These are phyloP conservation scores for Platycercus adscitus DNA, from an alignment of 2,113 vertebrate species.

Conservation along the genomic window DNA sequence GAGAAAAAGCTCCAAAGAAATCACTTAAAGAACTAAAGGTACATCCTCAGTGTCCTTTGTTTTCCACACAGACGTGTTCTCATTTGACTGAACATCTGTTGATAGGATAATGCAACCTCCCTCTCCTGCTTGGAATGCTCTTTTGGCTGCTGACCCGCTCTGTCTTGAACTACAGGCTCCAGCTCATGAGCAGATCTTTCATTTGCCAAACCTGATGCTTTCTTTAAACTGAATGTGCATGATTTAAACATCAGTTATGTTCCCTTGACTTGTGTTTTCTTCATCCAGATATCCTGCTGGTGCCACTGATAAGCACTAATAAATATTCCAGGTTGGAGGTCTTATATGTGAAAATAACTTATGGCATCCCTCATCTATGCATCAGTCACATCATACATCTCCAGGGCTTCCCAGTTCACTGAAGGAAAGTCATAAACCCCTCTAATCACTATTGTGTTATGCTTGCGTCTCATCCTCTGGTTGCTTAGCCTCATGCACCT, in stretches of 20 bases:
- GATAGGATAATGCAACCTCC: neutral
- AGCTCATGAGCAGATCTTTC: neutral
- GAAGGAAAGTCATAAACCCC: neutral
- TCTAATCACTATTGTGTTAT: accelerated
- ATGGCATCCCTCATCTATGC: neutral
- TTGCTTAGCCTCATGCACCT: neutral
- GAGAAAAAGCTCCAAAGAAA: neutral
- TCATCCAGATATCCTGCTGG: neutral
- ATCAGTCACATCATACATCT: neutral
- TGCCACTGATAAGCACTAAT: neutral
- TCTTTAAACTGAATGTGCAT: neutral
- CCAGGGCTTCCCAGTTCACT: neutral
- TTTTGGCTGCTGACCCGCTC: neutral
- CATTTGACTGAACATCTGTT: neutral
- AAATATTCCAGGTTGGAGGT: neutral
- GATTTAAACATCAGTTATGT: neutral
- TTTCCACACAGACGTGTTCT: neutral
- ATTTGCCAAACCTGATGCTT: neutral
- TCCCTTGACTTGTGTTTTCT: neutral
- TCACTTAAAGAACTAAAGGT: neutral
- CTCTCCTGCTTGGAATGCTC: neutral
- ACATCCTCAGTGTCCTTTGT: neutral
- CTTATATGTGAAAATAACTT: neutral
- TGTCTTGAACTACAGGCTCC: neutral
- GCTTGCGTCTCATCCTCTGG: neutral